These are phyloP conservation scores for Oreamnos americanus DNA, from an alignment of 2,113 vertebrate species.

Conservation along the genomic window DNA sequence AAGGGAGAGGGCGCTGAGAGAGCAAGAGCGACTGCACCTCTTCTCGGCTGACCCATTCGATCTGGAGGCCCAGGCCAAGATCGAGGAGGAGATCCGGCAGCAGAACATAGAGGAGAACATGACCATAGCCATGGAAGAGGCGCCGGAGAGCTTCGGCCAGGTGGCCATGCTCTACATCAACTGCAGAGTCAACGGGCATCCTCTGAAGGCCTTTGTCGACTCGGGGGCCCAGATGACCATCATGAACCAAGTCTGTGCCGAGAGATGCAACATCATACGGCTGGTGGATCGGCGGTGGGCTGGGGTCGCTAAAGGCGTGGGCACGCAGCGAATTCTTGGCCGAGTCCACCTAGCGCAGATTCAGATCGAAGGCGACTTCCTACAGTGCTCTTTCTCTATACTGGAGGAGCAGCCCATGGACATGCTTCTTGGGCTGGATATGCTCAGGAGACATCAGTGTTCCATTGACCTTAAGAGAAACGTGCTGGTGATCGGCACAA, in stretches of 20 bases:
- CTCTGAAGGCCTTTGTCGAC: conserved; percentile 98
- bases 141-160: conserved; percentile 97
- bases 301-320: conserved; percentile 95
- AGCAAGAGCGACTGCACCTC: conserved; percentile 93
- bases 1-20: conserved; percentile 88
- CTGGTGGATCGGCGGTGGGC: conserved; percentile 96
- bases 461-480: conserved; percentile 96
- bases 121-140: conserved; percentile 98
- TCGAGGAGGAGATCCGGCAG: conserved; percentile 97
- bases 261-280: conserved; percentile 95
- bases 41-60: conserved; percentile 94
- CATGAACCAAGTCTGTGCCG: conserved; percentile 97
- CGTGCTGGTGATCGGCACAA: conserved; percentile 93
- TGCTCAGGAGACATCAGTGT: conserved; percentile 98
- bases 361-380: conserved; percentile 97
- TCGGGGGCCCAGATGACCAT: conserved; percentile 99
- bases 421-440: conserved; percentile 96
- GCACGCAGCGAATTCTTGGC: conserved; percentile 96
- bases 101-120: conserved; percentile 99
- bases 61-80: conserved; percentile 95
- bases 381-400: conserved; percentile 96
- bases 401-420: conserved; percentile 99
- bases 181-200: conserved; percentile 97
- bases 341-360: conserved; percentile 97
- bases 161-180: conserved; percentile 99